Base-by-base conservation (phyloP, 2,888 invertebrate species). In the Pherbina coryleti region DNA sequence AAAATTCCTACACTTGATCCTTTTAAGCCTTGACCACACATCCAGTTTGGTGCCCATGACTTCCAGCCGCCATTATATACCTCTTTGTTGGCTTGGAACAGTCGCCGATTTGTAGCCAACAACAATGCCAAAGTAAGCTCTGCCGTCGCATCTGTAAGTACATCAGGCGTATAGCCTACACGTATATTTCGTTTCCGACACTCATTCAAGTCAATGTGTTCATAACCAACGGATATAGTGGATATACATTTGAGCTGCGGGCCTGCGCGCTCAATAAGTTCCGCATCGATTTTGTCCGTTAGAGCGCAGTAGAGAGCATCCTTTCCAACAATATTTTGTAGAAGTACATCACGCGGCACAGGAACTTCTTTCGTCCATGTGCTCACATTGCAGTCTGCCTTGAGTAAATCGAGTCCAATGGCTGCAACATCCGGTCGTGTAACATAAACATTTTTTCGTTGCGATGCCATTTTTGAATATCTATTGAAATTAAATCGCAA, bases 141-240 rank as follows among this genome's bases (percentile, higher is more conserved):
- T 1, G 98, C 97, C 0, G 96, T 96, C 3, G 97, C 96, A 91
- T 96, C 95, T 0, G 96, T 96, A 19, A 98, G 90, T 1, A 97
- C 95, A 84, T 95, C 94, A 1, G 98, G 97, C 0, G 98, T 98
- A 84, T 95, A 96, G 0, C 98, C 97, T 64, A 98, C 92, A 83
- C 91, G 92, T 78, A 98, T 94, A 1, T 93, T 93, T 80, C 94
- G 91, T 83, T 92, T 92, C 85, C 92, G 93, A 82, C 97, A 94
- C 86, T 94, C 96, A 0, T 88, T 86, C 2, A 97, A 85, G 88
- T 98, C 96, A 79, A 98, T 93, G 86, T 98, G 98, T 69, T 89
- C 74, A 64, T 84, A 88, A 1, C 98, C 98, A 2, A 97, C 98
- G 0, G 98, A 97, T 91, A 98, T 96, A 0, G 98, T 97, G 0